Conservation (phyloP, 2,888 invertebrate genomes). For the Ornithoptera alexandrae region DNA sequence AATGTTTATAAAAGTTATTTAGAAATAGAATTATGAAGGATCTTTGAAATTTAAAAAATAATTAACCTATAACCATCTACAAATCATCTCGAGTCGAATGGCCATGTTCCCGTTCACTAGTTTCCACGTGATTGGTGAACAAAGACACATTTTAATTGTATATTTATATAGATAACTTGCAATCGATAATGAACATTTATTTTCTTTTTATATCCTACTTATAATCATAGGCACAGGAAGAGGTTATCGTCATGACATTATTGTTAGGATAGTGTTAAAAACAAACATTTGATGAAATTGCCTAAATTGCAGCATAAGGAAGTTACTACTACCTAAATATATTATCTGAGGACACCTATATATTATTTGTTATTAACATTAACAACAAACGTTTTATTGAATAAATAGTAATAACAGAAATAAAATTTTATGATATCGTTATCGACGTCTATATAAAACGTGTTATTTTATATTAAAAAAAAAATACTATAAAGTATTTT, state of each 20-base stretch:
- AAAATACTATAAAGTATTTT: neutral
- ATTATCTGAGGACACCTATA: too few relatives aligned
- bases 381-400: neutral
- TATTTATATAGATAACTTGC: too few relatives aligned
- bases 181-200: neutral
- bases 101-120: too few relatives aligned
- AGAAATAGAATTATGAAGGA: too few relatives aligned
- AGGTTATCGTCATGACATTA: neutral
- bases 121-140: too few relatives aligned
- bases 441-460: neutral
- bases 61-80: too few relatives aligned
- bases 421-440: neutral
- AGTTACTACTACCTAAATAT: too few relatives aligned
- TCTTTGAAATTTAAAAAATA: too few relatives aligned
- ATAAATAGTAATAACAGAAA: slow-evolving; percentile 2
- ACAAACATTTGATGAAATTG: slow-evolving; percentile 8
- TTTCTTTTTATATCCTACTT: neutral
- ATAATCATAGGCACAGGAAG: too few relatives aligned
- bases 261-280: slow-evolving; percentile 4
- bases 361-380: neutral
- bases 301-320: neutral
- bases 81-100: too few relatives aligned
- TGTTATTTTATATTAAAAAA: neutral
- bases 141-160: too few relatives aligned
- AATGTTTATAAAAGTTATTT: too few relatives aligned